A percentile compares a stretch with the other conserved stretches of the same genome.
These are phyloP conservation scores for Heterochromis multidens DNA, from an alignment of 2,113 vertebrate species.

Conservation along the genomic window DNA sequence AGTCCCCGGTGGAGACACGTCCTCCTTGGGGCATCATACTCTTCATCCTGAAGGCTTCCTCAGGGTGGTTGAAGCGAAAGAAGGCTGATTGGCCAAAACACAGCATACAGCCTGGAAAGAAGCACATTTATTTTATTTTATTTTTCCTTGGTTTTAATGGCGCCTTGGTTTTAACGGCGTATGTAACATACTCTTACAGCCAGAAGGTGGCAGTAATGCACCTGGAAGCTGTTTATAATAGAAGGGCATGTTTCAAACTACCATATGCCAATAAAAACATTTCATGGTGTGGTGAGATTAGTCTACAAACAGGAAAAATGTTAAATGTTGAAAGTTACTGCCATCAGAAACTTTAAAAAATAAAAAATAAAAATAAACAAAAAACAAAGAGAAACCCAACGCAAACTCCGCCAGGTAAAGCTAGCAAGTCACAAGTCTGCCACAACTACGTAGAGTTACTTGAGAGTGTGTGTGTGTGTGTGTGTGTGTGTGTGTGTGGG, in stretches of 20 bases:
- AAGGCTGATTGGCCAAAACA: constrained; percentile 93
- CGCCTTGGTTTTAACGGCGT: no score
- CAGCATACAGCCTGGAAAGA: constrained; percentile 88
- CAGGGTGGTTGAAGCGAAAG: constrained; percentile 96
- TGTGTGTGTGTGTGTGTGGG: no score
- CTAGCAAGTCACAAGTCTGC: neutral
- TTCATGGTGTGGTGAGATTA: no score
- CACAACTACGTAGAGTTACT: neutral
- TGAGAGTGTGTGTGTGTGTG: neutral
- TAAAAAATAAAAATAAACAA: neutral
- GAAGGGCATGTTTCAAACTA: neutral
- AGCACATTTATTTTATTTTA: neutral
- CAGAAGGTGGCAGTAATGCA: no score
- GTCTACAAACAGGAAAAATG: no score
- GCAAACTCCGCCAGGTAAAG: neutral
- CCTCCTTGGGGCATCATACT: constrained; percentile 84
- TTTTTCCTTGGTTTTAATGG: no score
- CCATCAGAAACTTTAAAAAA: no score
- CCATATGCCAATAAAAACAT: no score
- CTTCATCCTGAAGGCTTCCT: constrained; percentile 95
- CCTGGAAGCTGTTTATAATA: neutral
- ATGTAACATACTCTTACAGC: neutral
- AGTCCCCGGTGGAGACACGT: constrained; percentile 56
- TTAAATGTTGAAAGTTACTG: no score
- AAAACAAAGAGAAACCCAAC: no score